These are phyloP conservation scores for Choloepus hoffmanni DNA, from an alignment of 2,113 vertebrate genomes.

Conservation along the genomic window DNA sequence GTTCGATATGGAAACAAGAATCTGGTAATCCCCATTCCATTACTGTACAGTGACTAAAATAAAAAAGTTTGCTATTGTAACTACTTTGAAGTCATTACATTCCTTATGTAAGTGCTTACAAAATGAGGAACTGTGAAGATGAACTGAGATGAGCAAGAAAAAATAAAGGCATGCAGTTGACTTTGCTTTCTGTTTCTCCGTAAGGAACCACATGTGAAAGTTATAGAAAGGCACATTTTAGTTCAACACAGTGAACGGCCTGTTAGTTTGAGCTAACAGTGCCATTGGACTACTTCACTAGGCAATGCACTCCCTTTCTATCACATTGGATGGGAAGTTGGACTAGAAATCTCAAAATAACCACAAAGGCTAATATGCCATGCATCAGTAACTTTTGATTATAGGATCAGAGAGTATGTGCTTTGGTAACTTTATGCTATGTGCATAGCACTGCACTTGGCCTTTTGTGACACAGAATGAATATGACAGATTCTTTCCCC, in stretches of 20 bases:
- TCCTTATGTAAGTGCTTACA: constrained; percentile 2
- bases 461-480: not conserved
- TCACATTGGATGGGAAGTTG: not conserved
- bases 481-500: constrained; percentile 8
- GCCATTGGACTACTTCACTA: not conserved
- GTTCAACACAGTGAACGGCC: not conserved
- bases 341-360: not conserved
- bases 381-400: not conserved
- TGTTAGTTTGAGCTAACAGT: not conserved
- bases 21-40: not conserved
- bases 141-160: constrained; percentile 5
- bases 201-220: not conserved
- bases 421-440: not conserved
- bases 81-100: constrained; percentile 11
- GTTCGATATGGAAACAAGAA: constrained; percentile 5
- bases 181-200: constrained; percentile 39
- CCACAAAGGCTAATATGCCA: not conserved
- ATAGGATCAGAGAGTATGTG: not conserved
- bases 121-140: not conserved
- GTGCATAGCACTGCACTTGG: not conserved
- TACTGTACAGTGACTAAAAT: not conserved
- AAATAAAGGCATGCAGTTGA: not conserved
- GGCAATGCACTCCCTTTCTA: not conserved
- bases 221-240: not conserved
- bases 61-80: constrained; percentile 9